These are phyloP conservation scores for Aplochiton taeniatus DNA, from an alignment of 2,797 vertebrate species.

Conservation along the genomic window DNA sequence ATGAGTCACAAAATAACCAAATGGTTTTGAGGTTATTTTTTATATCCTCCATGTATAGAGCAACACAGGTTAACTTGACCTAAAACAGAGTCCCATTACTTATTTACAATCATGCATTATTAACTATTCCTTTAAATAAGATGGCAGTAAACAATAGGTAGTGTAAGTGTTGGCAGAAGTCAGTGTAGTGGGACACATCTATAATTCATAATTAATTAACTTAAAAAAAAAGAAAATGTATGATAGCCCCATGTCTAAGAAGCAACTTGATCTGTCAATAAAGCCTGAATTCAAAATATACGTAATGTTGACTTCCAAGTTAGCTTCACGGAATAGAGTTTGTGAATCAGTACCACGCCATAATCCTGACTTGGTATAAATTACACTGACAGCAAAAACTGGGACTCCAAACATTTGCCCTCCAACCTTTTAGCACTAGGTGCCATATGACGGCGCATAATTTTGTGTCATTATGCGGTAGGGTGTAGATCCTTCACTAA, in stretches of 20 bases:
- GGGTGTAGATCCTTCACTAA: slow-evolving; percentile 51
- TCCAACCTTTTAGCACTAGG: slow-evolving; percentile 53
- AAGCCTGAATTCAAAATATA: too few relatives aligned
- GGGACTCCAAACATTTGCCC: slow-evolving; percentile 63
- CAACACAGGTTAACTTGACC: slow-evolving; percentile 6
- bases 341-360: not conserved
- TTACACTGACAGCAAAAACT: slow-evolving; percentile 39
- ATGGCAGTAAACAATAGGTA: slow-evolving; percentile 39
- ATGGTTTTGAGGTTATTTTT: not conserved
- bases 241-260: too few relatives aligned
- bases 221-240: too few relatives aligned
- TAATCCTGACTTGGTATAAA: not conserved
- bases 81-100: slow-evolving; percentile 21
- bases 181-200: slow-evolving; percentile 26
- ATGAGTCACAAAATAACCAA: slow-evolving; percentile 1
- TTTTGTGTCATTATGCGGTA: slow-evolving; percentile 68
- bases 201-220: slow-evolving; percentile 47
- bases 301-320: not conserved
- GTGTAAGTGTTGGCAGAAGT: slow-evolving; percentile 45
- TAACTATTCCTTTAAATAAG: slow-evolving; percentile 54
- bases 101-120: slow-evolving; percentile 52
- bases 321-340: not conserved
- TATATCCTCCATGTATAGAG: not conserved
- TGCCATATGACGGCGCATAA: slow-evolving; percentile 63
- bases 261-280: not conserved